Percentiles rank a stretch among this genome's conserved stretches.
phyloP scores from a whole-genome alignment of 2,113 vertebrate genomes.

The Hepsetus odoe region DNA sequence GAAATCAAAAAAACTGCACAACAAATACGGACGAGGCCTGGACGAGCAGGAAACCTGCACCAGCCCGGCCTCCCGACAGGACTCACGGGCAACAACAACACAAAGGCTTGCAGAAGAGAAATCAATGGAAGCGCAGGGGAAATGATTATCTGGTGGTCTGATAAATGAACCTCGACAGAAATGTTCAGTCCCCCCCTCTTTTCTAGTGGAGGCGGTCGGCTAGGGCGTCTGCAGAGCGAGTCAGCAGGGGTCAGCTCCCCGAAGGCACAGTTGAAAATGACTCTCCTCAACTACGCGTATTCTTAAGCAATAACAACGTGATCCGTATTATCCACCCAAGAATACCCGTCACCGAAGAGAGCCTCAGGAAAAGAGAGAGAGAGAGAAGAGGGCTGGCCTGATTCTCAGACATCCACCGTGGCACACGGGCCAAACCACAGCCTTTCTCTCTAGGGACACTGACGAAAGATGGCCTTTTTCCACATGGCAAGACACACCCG shows the following conservation, averaged over 20 bases:
- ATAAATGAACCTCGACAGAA: constrained; percentile 47
- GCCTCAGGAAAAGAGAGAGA: constrained; percentile 72
- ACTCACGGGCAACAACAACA: constrained; percentile 28
- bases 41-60: constrained; percentile 40
- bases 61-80: constrained; percentile 42
- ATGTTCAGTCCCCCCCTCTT: constrained; percentile 11
- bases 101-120: constrained; percentile 38
- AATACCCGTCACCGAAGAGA: constrained; percentile 97
- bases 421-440: constrained; percentile 50
- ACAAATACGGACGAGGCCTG: constrained; percentile 14
- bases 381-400: constrained; percentile 39
- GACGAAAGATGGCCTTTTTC: constrained; percentile 60
- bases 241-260: constrained; percentile 52
- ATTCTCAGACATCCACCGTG: constrained; percentile 50
- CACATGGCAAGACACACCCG: constrained; percentile 48
- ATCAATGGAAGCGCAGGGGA: constrained; percentile 43
- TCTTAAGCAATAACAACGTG: constrained; percentile 98
- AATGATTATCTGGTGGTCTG: constrained; percentile 48
- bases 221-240: constrained; percentile 34
- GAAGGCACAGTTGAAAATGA: constrained; percentile 79
- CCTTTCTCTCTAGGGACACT: constrained; percentile 53
- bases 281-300: constrained; percentile 97
- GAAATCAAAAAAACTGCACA: constrained; percentile 42
- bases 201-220: constrained; percentile 11
- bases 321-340: constrained; percentile 98